Evolutionary conservation across 2,113 vertebrate species (phyloP).

Genomic region (Rhinogobius similis): DNA sequence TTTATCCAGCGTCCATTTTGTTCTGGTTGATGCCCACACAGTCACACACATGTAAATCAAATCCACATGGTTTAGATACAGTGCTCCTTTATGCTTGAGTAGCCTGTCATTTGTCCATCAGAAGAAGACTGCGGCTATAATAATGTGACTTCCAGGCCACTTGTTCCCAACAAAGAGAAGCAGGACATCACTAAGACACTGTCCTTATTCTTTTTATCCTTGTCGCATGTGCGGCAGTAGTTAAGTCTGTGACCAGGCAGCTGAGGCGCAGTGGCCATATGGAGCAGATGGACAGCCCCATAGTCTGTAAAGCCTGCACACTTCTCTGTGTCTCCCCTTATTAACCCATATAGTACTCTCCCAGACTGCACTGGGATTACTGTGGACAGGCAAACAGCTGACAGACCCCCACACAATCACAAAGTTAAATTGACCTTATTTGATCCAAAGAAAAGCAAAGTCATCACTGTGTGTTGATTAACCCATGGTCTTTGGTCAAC

Average conservation of each 20-base stretch:
- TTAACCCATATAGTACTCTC: slow-evolving; percentile 53
- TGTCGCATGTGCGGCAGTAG: slow-evolving; percentile 26
- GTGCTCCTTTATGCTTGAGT: slow-evolving; percentile 14
- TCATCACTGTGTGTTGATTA: neutral
- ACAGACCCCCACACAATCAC: neutral
- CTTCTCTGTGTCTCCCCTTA: slow-evolving; percentile 34
- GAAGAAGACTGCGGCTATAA: slow-evolving; percentile 13
- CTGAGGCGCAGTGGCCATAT: slow-evolving; percentile 41
- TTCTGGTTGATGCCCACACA: slow-evolving; percentile 37
- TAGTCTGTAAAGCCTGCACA: slow-evolving; percentile 46
- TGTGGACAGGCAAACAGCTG: slow-evolving; percentile 24
- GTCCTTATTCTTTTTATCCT: slow-evolving; percentile 44
- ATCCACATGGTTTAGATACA: slow-evolving; percentile 21
- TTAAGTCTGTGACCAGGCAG: slow-evolving; percentile 27
- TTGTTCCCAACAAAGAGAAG: slow-evolving; percentile 44
- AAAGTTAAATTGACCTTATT: neutral
- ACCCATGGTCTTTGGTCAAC: neutral
- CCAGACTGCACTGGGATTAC: slow-evolving; percentile 42
- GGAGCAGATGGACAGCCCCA: slow-evolving; percentile 56
- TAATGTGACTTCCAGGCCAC: slow-evolving; percentile 31
- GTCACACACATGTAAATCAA: slow-evolving; percentile 47
- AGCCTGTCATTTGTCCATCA: slow-evolving; percentile 37
- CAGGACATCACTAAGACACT: slow-evolving; percentile 32
- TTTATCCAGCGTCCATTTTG: slow-evolving; percentile 24
- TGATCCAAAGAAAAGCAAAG: slow-evolving; percentile 10